Evolutionary conservation across 2,888 invertebrate species (phyloP).

Genomic region (Zaprionus obscuricornis): DNA sequence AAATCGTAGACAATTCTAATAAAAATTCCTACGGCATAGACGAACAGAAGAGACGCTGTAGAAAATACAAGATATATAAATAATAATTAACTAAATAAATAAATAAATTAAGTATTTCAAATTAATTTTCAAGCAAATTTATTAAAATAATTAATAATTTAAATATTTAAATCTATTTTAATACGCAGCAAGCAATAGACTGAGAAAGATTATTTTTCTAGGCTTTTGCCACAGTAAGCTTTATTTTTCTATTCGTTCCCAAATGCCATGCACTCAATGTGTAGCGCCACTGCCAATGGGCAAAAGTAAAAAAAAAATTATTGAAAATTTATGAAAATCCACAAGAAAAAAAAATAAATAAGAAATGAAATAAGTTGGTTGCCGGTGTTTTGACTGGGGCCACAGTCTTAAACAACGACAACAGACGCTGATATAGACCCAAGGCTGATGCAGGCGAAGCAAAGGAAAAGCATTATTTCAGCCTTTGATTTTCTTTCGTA

Average conservation of each 20-base stretch:
- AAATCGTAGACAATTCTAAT: background rate
- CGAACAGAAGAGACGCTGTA: background rate
- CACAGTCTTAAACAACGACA: constrained; percentile 47
- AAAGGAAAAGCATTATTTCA: constrained; percentile 53
- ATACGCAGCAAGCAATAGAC: no score
- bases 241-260: no score
- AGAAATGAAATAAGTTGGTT: constrained; percentile 38
- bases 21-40: background rate
- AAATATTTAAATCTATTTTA: background rate
- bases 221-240: no score
- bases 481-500: constrained; percentile 65
- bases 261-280: constrained; percentile 2
- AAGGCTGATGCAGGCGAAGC: background rate
- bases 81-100: no score
- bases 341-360: constrained; percentile 17
- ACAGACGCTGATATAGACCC: constrained; percentile 25
- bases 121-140: background rate
- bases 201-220: no score
- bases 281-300: constrained; percentile 49
- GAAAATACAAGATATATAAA: no score
- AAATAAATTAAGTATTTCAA: background rate
- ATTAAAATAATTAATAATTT: background rate
- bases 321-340: constrained; percentile 72
- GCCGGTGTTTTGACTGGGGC: constrained; percentile 62
- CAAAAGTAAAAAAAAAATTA: constrained; percentile 58